These are phyloP conservation scores for Amazonetta brasiliensis DNA, from an alignment of 2,797 vertebrate species.

Conservation along the genomic window DNA sequence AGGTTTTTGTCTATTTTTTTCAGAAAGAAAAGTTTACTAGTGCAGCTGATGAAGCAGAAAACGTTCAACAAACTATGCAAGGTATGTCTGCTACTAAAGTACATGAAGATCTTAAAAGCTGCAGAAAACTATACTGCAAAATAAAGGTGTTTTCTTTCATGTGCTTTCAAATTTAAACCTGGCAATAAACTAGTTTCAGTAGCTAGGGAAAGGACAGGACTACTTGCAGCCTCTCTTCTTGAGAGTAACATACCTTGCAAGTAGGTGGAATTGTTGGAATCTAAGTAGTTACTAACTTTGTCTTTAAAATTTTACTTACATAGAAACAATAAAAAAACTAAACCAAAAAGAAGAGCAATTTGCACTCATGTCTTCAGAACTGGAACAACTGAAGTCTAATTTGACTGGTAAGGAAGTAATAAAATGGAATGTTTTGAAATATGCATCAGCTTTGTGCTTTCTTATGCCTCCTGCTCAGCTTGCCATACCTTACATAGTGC, in stretches of 20 bases:
- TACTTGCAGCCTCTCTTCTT: background rate
- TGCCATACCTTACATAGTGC: fast-evolving
- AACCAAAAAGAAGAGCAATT: conserved; percentile 88
- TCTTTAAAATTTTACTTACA: conserved; percentile 48
- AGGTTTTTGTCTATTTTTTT: conserved; percentile 38
- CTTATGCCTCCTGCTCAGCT: background rate
- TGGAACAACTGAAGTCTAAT: conserved; percentile 85
- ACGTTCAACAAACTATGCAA: conserved; percentile 87
- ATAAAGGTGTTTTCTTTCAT: background rate
- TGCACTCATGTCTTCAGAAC: conserved; percentile 81
- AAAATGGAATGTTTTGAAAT: background rate
- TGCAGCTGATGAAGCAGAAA: conserved; percentile 84
- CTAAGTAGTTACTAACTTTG: background rate
- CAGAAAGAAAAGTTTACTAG: conserved; percentile 88
- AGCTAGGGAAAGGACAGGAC: background rate
- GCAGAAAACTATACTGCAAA: background rate
- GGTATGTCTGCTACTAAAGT: conserved; percentile 78
- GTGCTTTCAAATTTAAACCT: background rate
- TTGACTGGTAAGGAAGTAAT: conserved; percentile 81
- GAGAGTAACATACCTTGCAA: background rate
- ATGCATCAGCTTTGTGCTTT: background rate
- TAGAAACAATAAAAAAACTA: conserved; percentile 89
- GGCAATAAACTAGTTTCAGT: background rate
- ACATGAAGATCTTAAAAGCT: background rate
- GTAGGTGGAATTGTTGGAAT: background rate